These are phyloP conservation scores for Aythya fuligula DNA, from an alignment of 2,797 vertebrate species.

Conservation along the genomic window DNA sequence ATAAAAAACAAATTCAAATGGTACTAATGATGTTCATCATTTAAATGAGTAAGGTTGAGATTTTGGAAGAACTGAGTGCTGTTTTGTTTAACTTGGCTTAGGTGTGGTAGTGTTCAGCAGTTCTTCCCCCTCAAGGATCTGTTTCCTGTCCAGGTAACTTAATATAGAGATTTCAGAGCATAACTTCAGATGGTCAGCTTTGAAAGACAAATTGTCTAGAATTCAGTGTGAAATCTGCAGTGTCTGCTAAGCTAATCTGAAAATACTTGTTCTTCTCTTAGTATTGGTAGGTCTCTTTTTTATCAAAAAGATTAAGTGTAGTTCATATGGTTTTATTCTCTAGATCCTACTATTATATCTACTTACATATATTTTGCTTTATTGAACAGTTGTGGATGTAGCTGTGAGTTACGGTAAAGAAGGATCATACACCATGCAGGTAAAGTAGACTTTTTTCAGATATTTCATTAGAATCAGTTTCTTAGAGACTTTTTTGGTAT, in stretches of 20 bases:
- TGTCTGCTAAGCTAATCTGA: neutral
- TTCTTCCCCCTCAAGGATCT: neutral
- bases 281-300: neutral
- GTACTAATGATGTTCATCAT: neutral
- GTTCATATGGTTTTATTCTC: neutral
- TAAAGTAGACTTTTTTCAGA: constrained; percentile 64
- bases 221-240: neutral
- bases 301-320: neutral
- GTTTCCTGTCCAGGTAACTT: neutral
- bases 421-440: constrained; percentile 92
- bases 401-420: constrained; percentile 86
- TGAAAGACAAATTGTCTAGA: neutral
- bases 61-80: neutral
- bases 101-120: neutral
- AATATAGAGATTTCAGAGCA: neutral
- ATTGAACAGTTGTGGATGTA: constrained; percentile 84
- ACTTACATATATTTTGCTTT: constrained; percentile 16
- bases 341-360: neutral
- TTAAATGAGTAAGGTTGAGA: neutral
- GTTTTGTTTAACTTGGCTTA: neutral
- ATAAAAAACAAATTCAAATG: neutral
- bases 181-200: neutral
- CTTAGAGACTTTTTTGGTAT: neutral
- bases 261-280: neutral
- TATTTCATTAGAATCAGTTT: neutral